Conservation (phyloP, 1,140 invertebrate genomes). For the Ericerus pela region DNA sequence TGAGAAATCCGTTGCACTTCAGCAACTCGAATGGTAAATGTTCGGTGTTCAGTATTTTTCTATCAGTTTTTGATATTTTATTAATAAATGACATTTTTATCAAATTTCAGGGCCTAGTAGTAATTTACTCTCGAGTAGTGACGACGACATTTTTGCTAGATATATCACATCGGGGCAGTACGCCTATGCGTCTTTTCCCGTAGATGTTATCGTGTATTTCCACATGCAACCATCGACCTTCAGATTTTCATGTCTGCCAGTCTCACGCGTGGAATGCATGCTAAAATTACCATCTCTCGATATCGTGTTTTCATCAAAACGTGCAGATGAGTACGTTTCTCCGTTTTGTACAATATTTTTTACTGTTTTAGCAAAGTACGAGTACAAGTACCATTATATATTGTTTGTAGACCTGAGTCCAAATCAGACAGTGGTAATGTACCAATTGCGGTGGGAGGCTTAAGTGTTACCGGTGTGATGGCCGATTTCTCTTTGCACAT, state of each 20-base stretch:
- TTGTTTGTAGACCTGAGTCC: conserved; percentile 17
- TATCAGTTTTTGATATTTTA: not conserved
- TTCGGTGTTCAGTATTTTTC: too few relatives aligned
- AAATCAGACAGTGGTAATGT: conserved; percentile 21
- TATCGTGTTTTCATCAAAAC: conserved; percentile 63
- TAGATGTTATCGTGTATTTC: conserved; percentile 97
- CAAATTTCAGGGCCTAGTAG: too few relatives aligned
- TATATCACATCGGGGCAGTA: conserved; percentile 50
- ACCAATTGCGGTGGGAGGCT: conserved; percentile 55
- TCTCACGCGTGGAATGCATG: conserved; percentile 91
- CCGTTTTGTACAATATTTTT: not conserved
- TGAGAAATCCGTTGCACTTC: conserved; percentile 8
- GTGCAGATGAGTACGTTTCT: conserved; percentile 39
- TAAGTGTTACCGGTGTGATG: conserved; percentile 85
- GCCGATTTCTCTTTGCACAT: conserved; percentile 95
- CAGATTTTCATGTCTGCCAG: conserved; percentile 85
- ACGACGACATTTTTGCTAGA: conserved; percentile 29
- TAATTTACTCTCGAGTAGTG: conserved; percentile 12
- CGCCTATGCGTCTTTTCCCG: conserved; percentile 85
- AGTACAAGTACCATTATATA: not conserved
- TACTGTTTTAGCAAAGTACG: not conserved
- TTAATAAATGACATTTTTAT: too few relatives aligned
- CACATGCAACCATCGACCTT: conserved; percentile 95
- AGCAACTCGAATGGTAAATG: not conserved
- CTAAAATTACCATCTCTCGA: conserved; percentile 88